A percentile compares a stretch with the other conserved stretches of the same genome.
These are phyloP conservation scores for Himalopsyche kuldschensis DNA, from an alignment of 2,888 invertebrate genomes.

Conservation along the genomic window DNA sequence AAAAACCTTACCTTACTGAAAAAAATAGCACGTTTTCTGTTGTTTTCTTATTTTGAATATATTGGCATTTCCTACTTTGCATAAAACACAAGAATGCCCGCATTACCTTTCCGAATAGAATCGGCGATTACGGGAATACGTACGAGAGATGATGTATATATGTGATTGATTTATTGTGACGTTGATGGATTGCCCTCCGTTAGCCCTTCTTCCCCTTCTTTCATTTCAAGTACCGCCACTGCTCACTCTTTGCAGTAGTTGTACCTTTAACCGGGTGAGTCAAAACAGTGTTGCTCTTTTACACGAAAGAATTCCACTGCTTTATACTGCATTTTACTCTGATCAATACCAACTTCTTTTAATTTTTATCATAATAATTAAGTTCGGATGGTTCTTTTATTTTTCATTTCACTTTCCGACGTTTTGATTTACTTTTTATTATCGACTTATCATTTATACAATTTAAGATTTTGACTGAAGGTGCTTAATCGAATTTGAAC, in stretches of 20 bases:
- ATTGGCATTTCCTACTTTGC: neutral
- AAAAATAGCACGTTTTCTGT: neutral
- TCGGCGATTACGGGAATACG: neutral
- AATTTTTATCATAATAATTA: too few species aligned
- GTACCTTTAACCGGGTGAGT: neutral
- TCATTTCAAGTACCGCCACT: neutral
- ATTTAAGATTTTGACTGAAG: too few species aligned
- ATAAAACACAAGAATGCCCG: slow-evolving; percentile 6
- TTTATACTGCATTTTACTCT: too few species aligned
- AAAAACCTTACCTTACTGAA: neutral
- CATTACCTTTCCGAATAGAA: neutral
- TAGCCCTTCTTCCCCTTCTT: slow-evolving; percentile 14
- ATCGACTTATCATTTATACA: too few species aligned
- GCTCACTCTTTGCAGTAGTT: neutral
- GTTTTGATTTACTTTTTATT: too few species aligned
- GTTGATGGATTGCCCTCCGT: slow-evolving; percentile 38
- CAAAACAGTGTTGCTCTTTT: neutral
- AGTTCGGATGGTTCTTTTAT: too few species aligned
- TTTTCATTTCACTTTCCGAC: too few species aligned
- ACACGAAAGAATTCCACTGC: too few species aligned
- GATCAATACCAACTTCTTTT: too few species aligned
- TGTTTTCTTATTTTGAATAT: neutral
- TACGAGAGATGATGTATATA: slow-evolving; percentile 26
- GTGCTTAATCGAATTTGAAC: too few species aligned
- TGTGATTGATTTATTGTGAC: slow-evolving; percentile 41